Percentiles rank a stretch among this genome's conserved stretches.
These are phyloP conservation scores for Choristoneura rosaceana DNA, from an alignment of 2,888 invertebrate species.

Conservation along the genomic window DNA sequence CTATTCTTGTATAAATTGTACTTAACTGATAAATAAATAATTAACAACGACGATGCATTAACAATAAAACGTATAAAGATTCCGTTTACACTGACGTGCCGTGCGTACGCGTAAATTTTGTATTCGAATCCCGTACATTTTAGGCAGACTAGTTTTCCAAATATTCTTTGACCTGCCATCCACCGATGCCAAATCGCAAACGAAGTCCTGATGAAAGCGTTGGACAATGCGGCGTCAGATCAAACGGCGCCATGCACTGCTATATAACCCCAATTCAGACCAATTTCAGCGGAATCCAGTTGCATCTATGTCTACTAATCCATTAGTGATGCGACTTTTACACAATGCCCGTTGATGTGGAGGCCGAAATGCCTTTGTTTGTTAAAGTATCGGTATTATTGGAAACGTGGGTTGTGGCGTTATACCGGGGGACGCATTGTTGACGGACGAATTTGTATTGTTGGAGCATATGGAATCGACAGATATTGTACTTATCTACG, in stretches of 20 bases:
- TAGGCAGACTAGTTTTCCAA: not conserved
- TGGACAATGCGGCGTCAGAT: constrained; percentile 23
- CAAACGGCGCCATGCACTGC: constrained; percentile 33
- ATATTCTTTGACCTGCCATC: not conserved
- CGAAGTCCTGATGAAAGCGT: constrained; percentile 35
- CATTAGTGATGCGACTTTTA: constrained; percentile 77
- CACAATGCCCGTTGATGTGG: constrained; percentile 66
- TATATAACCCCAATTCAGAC: constrained; percentile 52
- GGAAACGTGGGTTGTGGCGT: constrained; percentile 28
- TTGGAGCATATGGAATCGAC: not conserved
- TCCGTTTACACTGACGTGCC: no score
- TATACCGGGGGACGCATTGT: constrained; percentile 20
- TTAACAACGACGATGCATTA: no score
- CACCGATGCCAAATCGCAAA: constrained; percentile 5
- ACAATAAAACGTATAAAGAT: no score
- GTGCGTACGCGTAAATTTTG: no score
- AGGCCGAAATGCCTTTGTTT: constrained; percentile 56
- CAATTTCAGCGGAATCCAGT: constrained; percentile 61
- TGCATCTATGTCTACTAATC: constrained; percentile 69
- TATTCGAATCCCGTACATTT: not conserved
- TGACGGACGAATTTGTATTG: not conserved
- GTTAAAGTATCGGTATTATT: constrained; percentile 41
- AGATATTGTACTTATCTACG: constrained; percentile 9
- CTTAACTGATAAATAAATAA: no score
- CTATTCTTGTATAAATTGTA: no score